phyloP scores from a whole-genome alignment of 1,140 invertebrate species.

The Euwallacea fornicatus region DNA sequence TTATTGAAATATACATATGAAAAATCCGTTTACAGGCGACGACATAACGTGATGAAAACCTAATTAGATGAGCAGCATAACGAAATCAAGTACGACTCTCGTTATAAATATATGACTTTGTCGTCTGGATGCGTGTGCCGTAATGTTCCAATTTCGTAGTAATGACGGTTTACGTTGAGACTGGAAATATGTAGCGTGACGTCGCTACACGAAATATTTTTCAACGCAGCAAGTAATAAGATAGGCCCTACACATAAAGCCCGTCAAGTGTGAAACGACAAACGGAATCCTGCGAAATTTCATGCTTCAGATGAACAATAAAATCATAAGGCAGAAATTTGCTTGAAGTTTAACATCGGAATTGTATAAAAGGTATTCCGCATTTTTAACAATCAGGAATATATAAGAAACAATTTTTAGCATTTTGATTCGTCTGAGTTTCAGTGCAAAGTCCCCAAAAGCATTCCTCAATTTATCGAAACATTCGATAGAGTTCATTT shows the following conservation, averaged over 20 bases:
- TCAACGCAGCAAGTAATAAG: slow-evolving; percentile 19
- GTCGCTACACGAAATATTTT: slow-evolving; percentile 12
- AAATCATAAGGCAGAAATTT: slow-evolving; percentile 3
- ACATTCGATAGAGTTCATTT: slow-evolving; percentile 2
- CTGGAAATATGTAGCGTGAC: slow-evolving; percentile 14
- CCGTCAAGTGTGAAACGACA: slow-evolving; percentile 16
- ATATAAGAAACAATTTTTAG: not conserved
- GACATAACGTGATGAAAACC: no score
- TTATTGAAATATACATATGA: no score
- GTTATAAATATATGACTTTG: slow-evolving; percentile 8
- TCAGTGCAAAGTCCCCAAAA: not conserved
- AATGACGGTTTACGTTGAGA: slow-evolving; percentile 21
- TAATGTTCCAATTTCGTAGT: slow-evolving; percentile 17
- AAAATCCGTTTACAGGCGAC: no score
- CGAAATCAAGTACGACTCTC: not conserved
- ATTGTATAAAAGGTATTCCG: not conserved
- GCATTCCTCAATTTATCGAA: slow-evolving; percentile 1
- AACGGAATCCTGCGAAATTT: slow-evolving; percentile 18
- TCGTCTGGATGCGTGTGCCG: slow-evolving; percentile 2
- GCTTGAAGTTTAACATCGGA: not conserved
- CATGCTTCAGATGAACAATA: slow-evolving; percentile 1
- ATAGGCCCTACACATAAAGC: slow-evolving; percentile 13
- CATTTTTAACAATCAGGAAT: not conserved
- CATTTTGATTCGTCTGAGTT: not conserved
- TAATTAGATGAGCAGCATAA: no score